A percentile compares a stretch with the other conserved stretches of the same genome.
Conservation (phyloP, 2,888 invertebrate species). For the Poecilobothrus nobilitatus region DNA sequence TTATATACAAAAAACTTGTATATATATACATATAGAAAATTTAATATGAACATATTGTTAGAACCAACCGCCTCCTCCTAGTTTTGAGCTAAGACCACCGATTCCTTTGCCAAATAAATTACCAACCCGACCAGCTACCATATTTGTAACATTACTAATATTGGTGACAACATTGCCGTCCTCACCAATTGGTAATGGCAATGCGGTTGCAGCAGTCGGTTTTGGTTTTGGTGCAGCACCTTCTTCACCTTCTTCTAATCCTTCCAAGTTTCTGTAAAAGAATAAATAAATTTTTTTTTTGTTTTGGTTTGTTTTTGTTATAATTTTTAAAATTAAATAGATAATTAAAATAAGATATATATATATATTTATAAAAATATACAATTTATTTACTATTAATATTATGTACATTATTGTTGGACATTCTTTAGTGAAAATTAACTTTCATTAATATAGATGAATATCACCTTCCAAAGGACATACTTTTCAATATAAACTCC, state of each 20-base stretch:
- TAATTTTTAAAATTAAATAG: too few species aligned
- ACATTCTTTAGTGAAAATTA: too few species aligned
- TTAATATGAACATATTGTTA: constrained; percentile 40
- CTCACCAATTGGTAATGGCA: constrained; percentile 48
- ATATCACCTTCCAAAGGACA: too few species aligned
- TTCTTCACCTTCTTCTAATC: constrained; percentile 35
- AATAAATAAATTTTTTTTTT: neutral
- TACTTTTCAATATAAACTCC: too few species aligned
- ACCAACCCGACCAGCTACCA: constrained; percentile 79
- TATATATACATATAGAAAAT: neutral
- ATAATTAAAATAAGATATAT: neutral
- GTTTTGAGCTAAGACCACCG: constrained; percentile 80
- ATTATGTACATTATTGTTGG: too few species aligned
- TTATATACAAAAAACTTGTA: neutral
- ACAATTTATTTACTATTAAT: too few species aligned
- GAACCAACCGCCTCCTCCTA: constrained; percentile 83
- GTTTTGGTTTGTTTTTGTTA: neutral
- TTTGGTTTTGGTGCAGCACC: constrained; percentile 36
- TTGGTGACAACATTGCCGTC: constrained; percentile 63
- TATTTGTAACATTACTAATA: constrained; percentile 69
- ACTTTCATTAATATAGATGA: too few species aligned
- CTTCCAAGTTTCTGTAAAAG: constrained; percentile 26
- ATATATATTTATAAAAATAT: neutral
- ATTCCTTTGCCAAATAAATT: constrained; percentile 85
- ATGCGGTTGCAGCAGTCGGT: constrained; percentile 37